Evolutionary conservation across 92 coral and sea anemone genomes (phyloP).

Genomic region (Palythoa caribaeorum): DNA sequence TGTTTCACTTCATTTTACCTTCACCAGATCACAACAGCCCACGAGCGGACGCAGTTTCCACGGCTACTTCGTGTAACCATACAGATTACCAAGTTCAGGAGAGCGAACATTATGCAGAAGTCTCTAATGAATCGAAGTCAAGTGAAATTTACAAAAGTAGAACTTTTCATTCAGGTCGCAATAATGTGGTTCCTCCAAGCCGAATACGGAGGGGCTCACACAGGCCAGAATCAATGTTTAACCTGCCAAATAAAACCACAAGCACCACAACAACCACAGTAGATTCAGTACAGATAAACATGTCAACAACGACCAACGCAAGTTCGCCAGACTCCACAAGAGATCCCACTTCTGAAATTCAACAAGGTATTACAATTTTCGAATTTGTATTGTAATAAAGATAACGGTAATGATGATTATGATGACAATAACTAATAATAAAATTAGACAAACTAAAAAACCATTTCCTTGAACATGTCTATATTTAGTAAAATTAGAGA

Average conservation of each 20-base stretch:
- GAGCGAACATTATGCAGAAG: background rate
- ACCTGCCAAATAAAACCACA: conserved; percentile 20
- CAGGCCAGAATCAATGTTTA: conserved; percentile 30
- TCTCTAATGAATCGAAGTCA: background rate
- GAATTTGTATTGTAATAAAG: no score
- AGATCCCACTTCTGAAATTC: conserved; percentile 9
- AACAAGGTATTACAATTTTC: conserved; percentile 9
- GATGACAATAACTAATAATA: background rate
- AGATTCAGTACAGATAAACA: background rate
- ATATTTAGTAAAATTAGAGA: no score
- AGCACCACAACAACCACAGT: conserved; percentile 21
- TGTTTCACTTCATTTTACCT: background rate
- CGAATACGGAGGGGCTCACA: conserved; percentile 34
- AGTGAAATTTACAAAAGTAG: background rate
- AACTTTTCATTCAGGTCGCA: background rate
- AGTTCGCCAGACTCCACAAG: background rate
- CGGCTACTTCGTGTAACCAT: background rate
- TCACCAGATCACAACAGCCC: conserved; percentile 28
- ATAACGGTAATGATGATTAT: background rate
- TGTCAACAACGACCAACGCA: background rate
- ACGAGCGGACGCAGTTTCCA: background rate
- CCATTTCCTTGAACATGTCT: no score
- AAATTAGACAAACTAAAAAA: background rate
- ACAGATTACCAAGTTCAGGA: background rate
- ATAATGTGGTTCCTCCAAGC: conserved; percentile 14